Conservation (phyloP, 2,113 vertebrate genomes). For the Gallinago media region DNA sequence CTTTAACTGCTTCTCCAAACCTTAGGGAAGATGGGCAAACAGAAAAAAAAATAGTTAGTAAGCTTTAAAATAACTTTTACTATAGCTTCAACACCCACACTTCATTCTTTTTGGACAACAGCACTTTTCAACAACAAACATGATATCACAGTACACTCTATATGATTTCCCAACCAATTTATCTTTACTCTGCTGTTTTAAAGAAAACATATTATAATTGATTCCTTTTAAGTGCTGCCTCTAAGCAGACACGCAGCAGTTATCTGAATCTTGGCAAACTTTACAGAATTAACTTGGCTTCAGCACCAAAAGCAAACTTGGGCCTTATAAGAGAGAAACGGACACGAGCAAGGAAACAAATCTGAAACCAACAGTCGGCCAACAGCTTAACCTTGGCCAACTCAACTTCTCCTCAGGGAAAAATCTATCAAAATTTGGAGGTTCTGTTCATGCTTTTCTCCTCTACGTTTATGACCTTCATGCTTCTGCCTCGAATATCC, state of each 20-base stretch:
- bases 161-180: background rate
- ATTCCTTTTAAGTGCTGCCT: background rate
- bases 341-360: background rate
- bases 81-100: background rate
- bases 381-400: background rate
- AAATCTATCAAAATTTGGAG: background rate
- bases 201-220: background rate
- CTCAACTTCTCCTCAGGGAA: background rate
- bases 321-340: background rate
- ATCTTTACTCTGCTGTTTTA: background rate
- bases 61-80: background rate
- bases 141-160: fast-evolving
- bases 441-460: background rate
- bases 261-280: background rate
- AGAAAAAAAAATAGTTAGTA: background rate
- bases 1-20: slow-evolving; percentile 93
- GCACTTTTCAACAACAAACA: background rate
- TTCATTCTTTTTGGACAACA: background rate
- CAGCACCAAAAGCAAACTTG: background rate
- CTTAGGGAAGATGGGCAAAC: slow-evolving; percentile 57
- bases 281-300: background rate
- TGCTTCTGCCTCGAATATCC: background rate
- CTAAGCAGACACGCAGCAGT: background rate
- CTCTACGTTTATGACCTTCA: background rate
- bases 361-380: background rate